phyloP scores from a whole-genome alignment of 2,113 vertebrate species.

The Pagrus major region DNA sequence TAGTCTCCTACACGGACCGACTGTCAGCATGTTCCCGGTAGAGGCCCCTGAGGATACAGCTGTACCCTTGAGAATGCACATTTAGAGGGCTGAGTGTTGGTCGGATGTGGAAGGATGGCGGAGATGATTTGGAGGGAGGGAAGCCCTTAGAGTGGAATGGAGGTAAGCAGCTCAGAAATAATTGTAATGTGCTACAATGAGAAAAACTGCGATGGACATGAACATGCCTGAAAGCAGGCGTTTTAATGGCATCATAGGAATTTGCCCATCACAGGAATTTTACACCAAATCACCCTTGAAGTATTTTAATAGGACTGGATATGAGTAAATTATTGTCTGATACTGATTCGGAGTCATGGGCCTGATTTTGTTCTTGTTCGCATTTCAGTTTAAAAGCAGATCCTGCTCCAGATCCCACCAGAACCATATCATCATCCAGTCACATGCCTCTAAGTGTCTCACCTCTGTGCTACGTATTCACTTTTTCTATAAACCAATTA shows the following conservation, averaged over 20 bases:
- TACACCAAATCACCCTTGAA: neutral
- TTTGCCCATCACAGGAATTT: neutral
- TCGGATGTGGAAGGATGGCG: neutral
- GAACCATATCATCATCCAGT: neutral
- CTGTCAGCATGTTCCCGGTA: conserved; percentile 70
- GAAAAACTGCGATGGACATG: neutral
- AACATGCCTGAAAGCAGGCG: neutral
- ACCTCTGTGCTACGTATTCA: too few species aligned
- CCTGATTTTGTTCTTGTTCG: neutral
- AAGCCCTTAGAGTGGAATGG: neutral
- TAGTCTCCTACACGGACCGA: conserved; percentile 55
- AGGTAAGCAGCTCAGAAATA: neutral
- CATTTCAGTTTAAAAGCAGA: neutral
- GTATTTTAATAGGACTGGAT: neutral
- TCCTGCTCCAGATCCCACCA: neutral
- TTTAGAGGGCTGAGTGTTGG: neutral
- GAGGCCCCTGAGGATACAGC: conserved; percentile 37
- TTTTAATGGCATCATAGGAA: too few species aligned
- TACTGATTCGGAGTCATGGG: neutral
- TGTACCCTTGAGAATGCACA: conserved; percentile 60
- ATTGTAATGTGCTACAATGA: neutral
- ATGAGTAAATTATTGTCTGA: neutral
- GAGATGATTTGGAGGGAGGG: neutral
- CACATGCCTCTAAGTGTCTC: neutral
- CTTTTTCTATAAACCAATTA: neutral